These are phyloP conservation scores for Odontocerum albicorne DNA, from an alignment of 2,888 invertebrate genomes.

Conservation along the genomic window DNA sequence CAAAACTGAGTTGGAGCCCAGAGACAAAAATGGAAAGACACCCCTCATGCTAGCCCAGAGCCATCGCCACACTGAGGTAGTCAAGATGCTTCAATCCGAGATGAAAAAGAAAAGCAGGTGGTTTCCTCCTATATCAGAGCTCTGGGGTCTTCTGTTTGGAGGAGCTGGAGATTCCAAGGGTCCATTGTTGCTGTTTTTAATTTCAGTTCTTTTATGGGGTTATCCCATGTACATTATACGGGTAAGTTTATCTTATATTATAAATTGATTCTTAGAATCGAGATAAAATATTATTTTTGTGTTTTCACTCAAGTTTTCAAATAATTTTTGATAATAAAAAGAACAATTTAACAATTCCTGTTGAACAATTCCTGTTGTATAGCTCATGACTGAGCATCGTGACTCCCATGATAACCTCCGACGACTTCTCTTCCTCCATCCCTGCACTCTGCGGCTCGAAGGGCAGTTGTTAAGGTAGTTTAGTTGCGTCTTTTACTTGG, in stretches of 20 bases:
- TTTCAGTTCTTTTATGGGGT: conserved; percentile 86
- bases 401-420: no score
- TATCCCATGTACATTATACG: conserved; percentile 92
- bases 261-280: no score
- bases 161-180: conserved; percentile 90
- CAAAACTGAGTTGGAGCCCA: conserved; percentile 81
- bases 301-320: no score
- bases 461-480: no score
- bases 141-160: conserved; percentile 88
- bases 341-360: no score
- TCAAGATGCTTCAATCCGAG: conserved; percentile 77
- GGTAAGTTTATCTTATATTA: conserved; percentile 51
- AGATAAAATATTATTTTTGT: no score
- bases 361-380: no score
- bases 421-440: no score
- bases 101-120: conserved; percentile 81
- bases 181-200: conserved; percentile 81
- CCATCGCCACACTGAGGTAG: conserved; percentile 83
- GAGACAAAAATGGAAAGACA: conserved; percentile 91
- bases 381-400: no score
- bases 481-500: no score
- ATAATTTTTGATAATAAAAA: no score
- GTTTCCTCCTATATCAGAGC: conserved; percentile 85
- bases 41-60: conserved; percentile 88
- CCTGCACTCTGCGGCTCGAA: no score